A percentile compares a stretch with the other conserved stretches of the same genome.
phyloP scores from a whole-genome alignment of 92 coral and sea anemone species.

The Palythoa heliodiscus region DNA sequence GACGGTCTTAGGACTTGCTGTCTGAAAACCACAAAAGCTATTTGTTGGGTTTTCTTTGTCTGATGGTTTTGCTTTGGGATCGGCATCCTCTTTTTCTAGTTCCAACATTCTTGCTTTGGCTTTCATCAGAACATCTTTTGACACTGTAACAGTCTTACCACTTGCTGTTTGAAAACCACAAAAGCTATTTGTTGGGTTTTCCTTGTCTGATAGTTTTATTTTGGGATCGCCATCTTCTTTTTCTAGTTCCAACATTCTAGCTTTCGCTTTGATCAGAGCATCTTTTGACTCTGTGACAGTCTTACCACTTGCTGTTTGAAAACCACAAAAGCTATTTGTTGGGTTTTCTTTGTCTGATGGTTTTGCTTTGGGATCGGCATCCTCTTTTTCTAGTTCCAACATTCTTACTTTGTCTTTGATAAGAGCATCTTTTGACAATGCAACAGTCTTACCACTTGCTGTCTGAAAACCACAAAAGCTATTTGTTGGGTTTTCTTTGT shows the following conservation, averaged over 20 bases:
- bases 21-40: conserved; percentile 23
- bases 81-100: neutral
- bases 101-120: conserved; percentile 3
- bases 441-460: conserved; percentile 57
- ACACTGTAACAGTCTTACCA: neutral
- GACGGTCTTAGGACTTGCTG: conserved; percentile 22
- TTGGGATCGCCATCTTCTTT: neutral
- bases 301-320: conserved; percentile 76
- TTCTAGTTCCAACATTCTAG: conserved; percentile 16
- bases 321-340: conserved; percentile 17
- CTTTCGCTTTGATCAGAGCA: conserved; percentile 59
- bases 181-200: neutral
- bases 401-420: conserved; percentile 45
- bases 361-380: neutral
- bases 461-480: conserved; percentile 58
- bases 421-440: conserved; percentile 65
- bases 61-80: neutral
- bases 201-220: neutral
- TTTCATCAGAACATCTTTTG: neutral
- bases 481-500: neutral
- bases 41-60: neutral
- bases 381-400: conserved; percentile 5
- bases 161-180: conserved; percentile 21
- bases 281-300: conserved; percentile 62
- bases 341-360: neutral